Base-by-base conservation (phyloP, 2,797 vertebrate species). In the Manis crassicaudata region DNA sequence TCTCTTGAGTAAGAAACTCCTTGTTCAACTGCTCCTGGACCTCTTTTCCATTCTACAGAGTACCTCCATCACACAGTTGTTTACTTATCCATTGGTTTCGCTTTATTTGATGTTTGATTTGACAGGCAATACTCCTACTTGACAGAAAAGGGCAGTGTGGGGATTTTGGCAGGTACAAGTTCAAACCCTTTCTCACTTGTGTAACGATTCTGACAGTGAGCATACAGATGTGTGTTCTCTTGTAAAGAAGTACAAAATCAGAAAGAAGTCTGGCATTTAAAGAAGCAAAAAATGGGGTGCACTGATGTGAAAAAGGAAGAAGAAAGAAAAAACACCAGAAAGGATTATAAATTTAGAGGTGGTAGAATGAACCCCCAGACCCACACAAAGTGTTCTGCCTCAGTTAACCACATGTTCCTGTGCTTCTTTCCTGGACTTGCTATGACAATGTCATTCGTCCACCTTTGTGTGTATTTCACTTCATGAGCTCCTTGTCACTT, bases 401-500 rank as follows among this genome's bases (percentile, higher is more conserved):
- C 70, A 40, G 21, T 89, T 65, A 96, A 70, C 50, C n/a, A 20
- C 6, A 1, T 2, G 56, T 5, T 40, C 21, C 1, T 14, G 25
- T 20, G 32, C 23, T 21, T 70, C 67, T 56, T 80, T 65, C 62
- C 60, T 40, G 50, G 56, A 90, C 18, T 83, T 95, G 20, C 81
- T 87, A 4, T 9, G 67, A 46, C 60, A 93, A 60, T 94, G 79
- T 63, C 93, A 21, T 73, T 89, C 93, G 87, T 81, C 90, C 97
- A 95, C 88, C 58, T 86, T 97, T 79, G 35, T 23, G 4, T 92
- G 88, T 96, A 93, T 94, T 98, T 98, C 97, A 88, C 43, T 95
- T 95, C 92, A 92, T 89, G 86, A 97, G 37, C 91, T 97, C 96
- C 92, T 85, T 86, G 52, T 95, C 95, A 50, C 93, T 96, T 98